Evolutionary conservation across 2,888 invertebrate genomes (phyloP), one percentile per base, ranked within the genome.

Genomic region (Ctena decussata): DNA sequence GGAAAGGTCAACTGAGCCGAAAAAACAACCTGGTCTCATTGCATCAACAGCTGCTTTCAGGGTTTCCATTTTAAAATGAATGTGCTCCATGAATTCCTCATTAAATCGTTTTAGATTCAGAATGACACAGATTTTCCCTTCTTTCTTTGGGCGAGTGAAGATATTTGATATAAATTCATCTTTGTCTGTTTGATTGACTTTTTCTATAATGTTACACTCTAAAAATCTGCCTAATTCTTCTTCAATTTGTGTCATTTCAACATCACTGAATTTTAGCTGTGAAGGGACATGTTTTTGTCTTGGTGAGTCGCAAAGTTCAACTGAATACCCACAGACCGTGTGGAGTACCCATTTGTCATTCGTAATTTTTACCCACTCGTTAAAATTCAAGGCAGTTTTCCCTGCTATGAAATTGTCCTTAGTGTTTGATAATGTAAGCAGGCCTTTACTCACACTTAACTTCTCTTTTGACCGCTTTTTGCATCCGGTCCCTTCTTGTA

Each of bases 111-210:
- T 65, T 30, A 77, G 24, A 73, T 82, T 81, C 0, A 81, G 32
- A 1, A 81, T 81, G 12, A 81, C 46, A 5, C 76, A 12, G 5
- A 81, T 69, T 39, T 39, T 35, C n/a, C 65, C 74, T 1, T 77
- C 57, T 32, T 72, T 77, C 46, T 82, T 77, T 5, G 65, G 72
- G 15, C 82, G n/a, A 21, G 32, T 37, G 49, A 82, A 82, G 18
- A 77, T 82, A 39, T 82, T 85, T 0, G 75, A 75, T 35, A 82
- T 82, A 65, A 49, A 85, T 49, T 85, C 80, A 65, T 65, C 21
- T 18, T 3, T 5, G 1, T 65, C 65, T 11, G 65, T 18, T 1
- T 32, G 18, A 35, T 32, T 1, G 35, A 65, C 65, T 65, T 57
- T 27, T 27, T 65, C 65, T 18, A 65, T 65, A 21, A 65, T 35